Base-by-base conservation (phyloP, 2,797 vertebrate species). In the Coranthus polyacanthus region DNA sequence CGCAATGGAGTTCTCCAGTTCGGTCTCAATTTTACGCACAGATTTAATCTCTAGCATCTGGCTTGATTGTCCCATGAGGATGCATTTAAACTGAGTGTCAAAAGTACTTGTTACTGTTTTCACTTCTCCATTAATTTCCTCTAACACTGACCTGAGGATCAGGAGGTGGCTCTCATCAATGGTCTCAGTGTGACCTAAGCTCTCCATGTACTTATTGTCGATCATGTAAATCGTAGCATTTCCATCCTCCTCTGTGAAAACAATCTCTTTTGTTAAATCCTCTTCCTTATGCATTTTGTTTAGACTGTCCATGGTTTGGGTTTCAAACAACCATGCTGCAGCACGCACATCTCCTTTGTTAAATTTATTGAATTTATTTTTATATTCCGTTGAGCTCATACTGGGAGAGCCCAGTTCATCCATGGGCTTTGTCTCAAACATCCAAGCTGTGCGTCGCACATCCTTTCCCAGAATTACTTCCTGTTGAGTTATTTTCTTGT, bases 361-460 rank as follows among this genome's bases (percentile, higher is more conserved):
- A 39, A 93, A 74, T 71, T 95, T 94, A 52, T 95, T 94, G 62
- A 89, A 93, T 79, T 94, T 94, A 64, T 92, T 92, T 69, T 73
- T 84, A 29, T 83, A 89, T 83, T 92, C 91, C 66, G 79, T 67
- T 2, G 78, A 88, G 46, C 56, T 78, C 38, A 79, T 57, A 53
- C 84, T 79, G 64, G 75, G 73, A 39, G 82, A 61, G 4, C 82
- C 58, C 37, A 95, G 64, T 7, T 68, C 52, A 66, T 95, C 94
- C 16, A 94, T 94, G 12, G 94, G 91, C 53, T 96, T 94, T 2
- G 89, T 95, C 92, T 98, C 96, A 92, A 98, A 96, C 95, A 96
- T 95, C 93, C 95, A 96, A 10, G 94, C 93, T 5, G 94, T 95
- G 29, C 91, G 94, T 68, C 93, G 95, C 57, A 95, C 94, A 51